Base-by-base conservation (phyloP, 1,140 invertebrate species). In the Platyura marginata region DNA sequence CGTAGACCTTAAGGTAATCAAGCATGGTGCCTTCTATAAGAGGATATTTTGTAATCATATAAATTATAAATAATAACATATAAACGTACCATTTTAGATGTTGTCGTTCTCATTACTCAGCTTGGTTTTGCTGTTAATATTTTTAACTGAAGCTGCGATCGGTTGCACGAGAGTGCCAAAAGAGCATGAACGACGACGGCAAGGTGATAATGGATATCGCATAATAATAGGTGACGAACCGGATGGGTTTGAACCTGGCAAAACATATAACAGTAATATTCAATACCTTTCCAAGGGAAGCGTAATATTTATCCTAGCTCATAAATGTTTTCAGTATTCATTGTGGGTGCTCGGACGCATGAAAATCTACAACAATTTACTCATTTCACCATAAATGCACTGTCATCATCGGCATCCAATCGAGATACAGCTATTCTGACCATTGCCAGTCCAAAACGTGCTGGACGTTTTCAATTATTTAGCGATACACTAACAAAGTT, bases 401-500 rank as follows among this genome's bases (percentile, higher is more conserved):
- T 80, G 52, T 80, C 80, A 0, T 66, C 68, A 16, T 56, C 66
- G 3, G 62, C 64, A 16, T 61, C 66, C 43, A 66, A 55, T 56
- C 57, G 63, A 45, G 2, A 4, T 4, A 21, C 9, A 22, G 3
- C 38, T 4, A 70, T 65, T 40, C 58, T 64, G 0, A 59, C 57
- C 1, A 49, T 54, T 1, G 51, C 54, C 2, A 59, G 34, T 54
- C 69, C 45, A 35, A 60, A 67, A 45, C 63, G 66, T 19, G 72
- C 78, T 23, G 82, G 82, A 13, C 77, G 73, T 50, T 86, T 86
- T 54, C 79, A 89, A 64, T 66, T 91, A 4, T 87, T 85, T 50
- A 75, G 78, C 0, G 86, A 91, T 55, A 73, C 75, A 0, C 59
- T 81, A 20, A 78, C 79, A 3, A 72, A 72, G 47, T 89, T 84